phyloP scores from a whole-genome alignment of 1,140 invertebrate species.

The Lineus longissimus region DNA sequence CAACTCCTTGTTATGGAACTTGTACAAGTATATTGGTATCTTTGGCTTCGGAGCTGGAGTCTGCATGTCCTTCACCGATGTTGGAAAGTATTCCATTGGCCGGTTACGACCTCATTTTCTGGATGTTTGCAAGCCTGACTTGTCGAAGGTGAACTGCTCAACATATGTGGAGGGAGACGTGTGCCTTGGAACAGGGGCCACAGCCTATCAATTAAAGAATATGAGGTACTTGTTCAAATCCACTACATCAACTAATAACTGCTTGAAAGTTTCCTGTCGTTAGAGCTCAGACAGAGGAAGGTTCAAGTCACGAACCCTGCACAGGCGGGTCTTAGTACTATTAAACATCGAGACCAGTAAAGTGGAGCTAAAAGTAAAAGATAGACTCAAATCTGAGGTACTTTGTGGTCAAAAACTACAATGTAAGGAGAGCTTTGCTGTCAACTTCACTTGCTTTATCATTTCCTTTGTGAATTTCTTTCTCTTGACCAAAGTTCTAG shows the following conservation, averaged over 20 bases:
- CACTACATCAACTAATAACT: no score
- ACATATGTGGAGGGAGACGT: background rate
- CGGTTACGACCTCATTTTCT: conserved; percentile 88
- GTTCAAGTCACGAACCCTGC: no score
- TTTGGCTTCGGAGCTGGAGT: conserved; percentile 78
- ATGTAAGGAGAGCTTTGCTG: no score
- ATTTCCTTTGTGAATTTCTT: no score
- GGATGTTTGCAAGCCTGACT: conserved; percentile 58
- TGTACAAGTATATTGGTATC: conserved; percentile 70
- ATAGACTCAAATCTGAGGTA: no score
- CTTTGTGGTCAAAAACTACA: no score
- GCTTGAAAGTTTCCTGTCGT: conserved; percentile 17
- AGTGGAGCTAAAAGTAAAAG: no score
- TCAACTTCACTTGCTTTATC: no score
- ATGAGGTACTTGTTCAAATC: background rate
- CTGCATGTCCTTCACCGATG: conserved; percentile 76
- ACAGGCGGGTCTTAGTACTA: no score
- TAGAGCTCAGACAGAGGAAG: no score
- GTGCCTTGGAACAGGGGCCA: background rate
- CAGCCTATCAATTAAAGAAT: background rate
- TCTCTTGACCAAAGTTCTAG: no score
- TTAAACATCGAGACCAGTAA: no score
- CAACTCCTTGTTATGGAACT: background rate
- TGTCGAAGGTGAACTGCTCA: conserved; percentile 27
- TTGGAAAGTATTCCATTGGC: conserved; percentile 88